Evolutionary conservation across 2,888 invertebrate genomes (phyloP), one percentile per base, ranked within the genome.

Genomic region (Morpho helenor): DNA sequence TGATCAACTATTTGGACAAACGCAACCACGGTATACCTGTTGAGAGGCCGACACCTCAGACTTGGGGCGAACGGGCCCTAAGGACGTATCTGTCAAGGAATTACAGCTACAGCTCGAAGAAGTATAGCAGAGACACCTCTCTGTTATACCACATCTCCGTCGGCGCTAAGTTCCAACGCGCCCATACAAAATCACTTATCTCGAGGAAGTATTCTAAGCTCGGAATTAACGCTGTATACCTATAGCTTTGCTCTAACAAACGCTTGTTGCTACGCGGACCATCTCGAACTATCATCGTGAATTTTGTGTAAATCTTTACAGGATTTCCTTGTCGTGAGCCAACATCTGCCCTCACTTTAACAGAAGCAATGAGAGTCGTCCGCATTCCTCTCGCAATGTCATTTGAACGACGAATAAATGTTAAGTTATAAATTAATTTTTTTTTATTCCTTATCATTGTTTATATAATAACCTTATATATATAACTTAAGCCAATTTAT

Each of bases 51-150:
- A 91, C 94, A 7, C 93, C 96, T 10, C 95, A 96, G 84, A 96
- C 96, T 41, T 97, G 97, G 97, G 95, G 94, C 52, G 97, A 97
- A 81, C 93, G 97, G 57, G 94, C 94, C 46, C 91, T 96, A 61
- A 92, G 96, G 67, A 94, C 95, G 8, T 95, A 94, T 84, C 72
- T 88, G 53, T 74, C 84, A 64, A 93, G 95, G 57, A 93, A 94
- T 74, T 94, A 94, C 62, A 94, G 94, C 93, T 93, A 93, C 41
- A 94, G 94, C 77, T 86, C 94, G 57, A 92, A 93, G 53, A 87
- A 94, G 64, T 87, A 94, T 59, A 92, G 93, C 42, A 94, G 92
- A 66, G 93, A 94, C 74, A 78, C 84, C 49, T 80, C 87, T 55
- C 87, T 95, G 62, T 91, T 94, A 47, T 92, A 92, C 69, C 92